phyloP scores from a whole-genome alignment of 1,140 invertebrate genomes.

The Penaeus japonicus region DNA sequence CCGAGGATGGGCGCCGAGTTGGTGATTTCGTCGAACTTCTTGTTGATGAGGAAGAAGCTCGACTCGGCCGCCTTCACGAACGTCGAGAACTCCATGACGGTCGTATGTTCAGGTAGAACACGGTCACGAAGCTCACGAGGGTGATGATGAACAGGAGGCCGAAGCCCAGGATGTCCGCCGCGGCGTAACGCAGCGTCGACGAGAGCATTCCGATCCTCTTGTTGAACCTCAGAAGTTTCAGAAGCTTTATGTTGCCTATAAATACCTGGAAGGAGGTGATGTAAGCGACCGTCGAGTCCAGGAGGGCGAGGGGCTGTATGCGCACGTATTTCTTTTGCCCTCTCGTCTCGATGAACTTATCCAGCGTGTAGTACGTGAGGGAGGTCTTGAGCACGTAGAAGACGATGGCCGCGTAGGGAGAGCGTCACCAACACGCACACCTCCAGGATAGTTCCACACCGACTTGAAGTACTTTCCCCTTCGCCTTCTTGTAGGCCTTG shows the following conservation, averaged over 20 bases:
- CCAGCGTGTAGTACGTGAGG: conserved; percentile 45
- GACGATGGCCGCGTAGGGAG: conserved; percentile 55
- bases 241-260: conserved; percentile 62
- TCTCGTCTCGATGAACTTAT: conserved; percentile 41
- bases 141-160: conserved; percentile 39
- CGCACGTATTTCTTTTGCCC: conserved; percentile 54
- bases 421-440: conserved; percentile 46
- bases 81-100: conserved; percentile 49
- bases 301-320: conserved; percentile 50
- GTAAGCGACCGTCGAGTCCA: conserved; percentile 60
- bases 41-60: conserved; percentile 48
- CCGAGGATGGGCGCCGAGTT: conserved; percentile 30
- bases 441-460: conserved; percentile 58
- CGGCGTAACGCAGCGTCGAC: conserved; percentile 60
- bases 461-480: conserved; percentile 53
- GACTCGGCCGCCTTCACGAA: conserved; percentile 52
- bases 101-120: conserved; percentile 50
- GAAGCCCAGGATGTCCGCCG: conserved; percentile 53
- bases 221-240: conserved; percentile 68
- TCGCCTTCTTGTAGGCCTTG: conserved; percentile 44
- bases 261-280: conserved; percentile 68
- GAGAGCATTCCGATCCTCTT: conserved; percentile 66
- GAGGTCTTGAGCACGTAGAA: conserved; percentile 57
- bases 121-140: conserved; percentile 42
- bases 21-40: conserved; percentile 53